phyloP scores from a whole-genome alignment of 2,888 invertebrate genomes.

The Synergus japonicus region DNA sequence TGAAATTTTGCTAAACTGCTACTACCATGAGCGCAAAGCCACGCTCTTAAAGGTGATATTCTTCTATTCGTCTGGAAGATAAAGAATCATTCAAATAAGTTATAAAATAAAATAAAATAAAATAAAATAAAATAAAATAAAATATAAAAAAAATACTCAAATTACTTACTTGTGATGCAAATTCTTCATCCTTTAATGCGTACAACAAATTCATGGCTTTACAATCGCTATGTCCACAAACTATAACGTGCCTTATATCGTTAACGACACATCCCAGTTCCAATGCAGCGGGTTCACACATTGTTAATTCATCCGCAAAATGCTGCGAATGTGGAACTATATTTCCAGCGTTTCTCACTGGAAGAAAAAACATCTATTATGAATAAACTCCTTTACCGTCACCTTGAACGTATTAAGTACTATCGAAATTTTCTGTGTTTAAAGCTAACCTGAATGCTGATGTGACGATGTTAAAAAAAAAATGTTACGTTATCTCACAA shows the following conservation, averaged over 20 bases:
- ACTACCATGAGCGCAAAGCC: constrained; percentile 93
- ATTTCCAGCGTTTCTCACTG: constrained; percentile 97
- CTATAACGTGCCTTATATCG: constrained; percentile 93
- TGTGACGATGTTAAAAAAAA: constrained; percentile 35
- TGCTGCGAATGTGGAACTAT: constrained; percentile 94
- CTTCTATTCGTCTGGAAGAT: constrained; percentile 84
- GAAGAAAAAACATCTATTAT: constrained; percentile 65
- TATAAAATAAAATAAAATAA: constrained; percentile 6
- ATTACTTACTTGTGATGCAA: constrained; percentile 82
- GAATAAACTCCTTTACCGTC: constrained; percentile 8
- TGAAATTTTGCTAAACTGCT: constrained; percentile 91
- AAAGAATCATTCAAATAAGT: not conserved
- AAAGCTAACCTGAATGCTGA: constrained; percentile 33
- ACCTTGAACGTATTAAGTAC: constrained; percentile 20
- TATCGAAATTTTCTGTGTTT: not conserved
- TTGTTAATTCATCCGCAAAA: constrained; percentile 91
- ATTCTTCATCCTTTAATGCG: constrained; percentile 87
- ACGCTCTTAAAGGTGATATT: constrained; percentile 92
- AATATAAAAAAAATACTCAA: constrained; percentile 15
- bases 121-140: not conserved
- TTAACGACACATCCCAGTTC: constrained; percentile 96
- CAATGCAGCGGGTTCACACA: constrained; percentile 96
- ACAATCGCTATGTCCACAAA: constrained; percentile 98
- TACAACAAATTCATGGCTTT: constrained; percentile 98
- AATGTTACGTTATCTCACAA: constrained; percentile 48